Conservation (phyloP, 2,797 vertebrate genomes). For the Coilia nasus region DNA sequence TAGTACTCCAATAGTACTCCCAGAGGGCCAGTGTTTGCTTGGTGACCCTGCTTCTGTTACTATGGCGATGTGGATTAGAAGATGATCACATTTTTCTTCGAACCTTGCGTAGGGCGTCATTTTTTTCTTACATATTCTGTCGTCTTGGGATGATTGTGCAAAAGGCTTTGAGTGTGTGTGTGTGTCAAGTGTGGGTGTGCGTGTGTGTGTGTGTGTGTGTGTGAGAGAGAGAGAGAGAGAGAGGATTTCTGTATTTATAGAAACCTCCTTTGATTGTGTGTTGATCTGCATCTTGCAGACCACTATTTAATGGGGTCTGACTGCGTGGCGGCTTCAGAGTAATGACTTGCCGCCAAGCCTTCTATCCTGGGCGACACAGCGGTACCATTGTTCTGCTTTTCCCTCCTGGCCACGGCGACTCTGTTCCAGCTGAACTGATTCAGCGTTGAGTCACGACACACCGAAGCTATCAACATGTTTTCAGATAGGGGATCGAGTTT, state of each 20-base stretch:
- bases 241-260: background rate
- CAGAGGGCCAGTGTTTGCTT: background rate
- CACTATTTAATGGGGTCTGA: background rate
- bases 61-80: background rate
- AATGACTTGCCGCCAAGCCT: background rate
- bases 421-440: background rate
- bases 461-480: conserved; percentile 5
- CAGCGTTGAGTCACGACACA: conserved; percentile 20
- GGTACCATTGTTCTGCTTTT: background rate
- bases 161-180: background rate
- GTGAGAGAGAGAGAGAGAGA: too few species aligned
- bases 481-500: background rate
- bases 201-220: background rate
- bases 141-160: background rate
- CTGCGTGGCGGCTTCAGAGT: background rate
- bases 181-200: conserved; percentile 16
- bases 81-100: background rate
- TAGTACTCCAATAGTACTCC: background rate
- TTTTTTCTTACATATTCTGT: background rate
- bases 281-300: background rate
- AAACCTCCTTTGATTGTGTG: background rate
- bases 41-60: background rate
- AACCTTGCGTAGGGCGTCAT: background rate
- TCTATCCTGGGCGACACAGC: background rate
- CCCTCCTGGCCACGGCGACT: background rate